These are phyloP conservation scores for Prosapia bicincta DNA, from an alignment of 2,888 invertebrate genomes.

Conservation along the genomic window DNA sequence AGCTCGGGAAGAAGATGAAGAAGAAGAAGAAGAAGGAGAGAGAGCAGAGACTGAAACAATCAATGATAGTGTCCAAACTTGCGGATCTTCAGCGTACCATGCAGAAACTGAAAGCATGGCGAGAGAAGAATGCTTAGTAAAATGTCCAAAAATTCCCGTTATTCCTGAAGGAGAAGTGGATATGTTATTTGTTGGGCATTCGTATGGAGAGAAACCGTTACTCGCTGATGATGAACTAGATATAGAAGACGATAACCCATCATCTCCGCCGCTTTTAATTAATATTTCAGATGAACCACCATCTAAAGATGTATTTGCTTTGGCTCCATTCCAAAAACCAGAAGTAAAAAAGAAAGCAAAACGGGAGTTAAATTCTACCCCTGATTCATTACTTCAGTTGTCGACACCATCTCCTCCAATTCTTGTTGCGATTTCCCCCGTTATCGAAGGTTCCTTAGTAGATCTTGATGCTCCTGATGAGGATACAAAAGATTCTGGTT, in stretches of 20 bases:
- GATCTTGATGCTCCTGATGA: slow-evolving; percentile 30
- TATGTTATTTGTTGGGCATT: slow-evolving; percentile 65
- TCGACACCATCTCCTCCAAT: slow-evolving; percentile 31
- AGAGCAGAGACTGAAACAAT: slow-evolving; percentile 54
- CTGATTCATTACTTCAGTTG: slow-evolving; percentile 23
- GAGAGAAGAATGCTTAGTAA: slow-evolving; percentile 46
- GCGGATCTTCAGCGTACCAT: slow-evolving; percentile 66
- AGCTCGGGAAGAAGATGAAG: slow-evolving; percentile 51
- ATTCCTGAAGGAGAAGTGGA: slow-evolving; percentile 49
- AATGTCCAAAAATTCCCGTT: slow-evolving; percentile 42
- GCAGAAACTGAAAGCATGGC: slow-evolving; percentile 67
- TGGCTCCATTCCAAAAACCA: slow-evolving; percentile 59
- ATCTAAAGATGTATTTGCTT: slow-evolving; percentile 61
- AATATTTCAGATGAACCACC: slow-evolving; percentile 33
- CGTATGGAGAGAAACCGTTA: slow-evolving; percentile 70
- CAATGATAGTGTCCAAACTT: slow-evolving; percentile 61
- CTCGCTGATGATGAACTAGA: slow-evolving; percentile 75
- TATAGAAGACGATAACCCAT: slow-evolving; percentile 47
- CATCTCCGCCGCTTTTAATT: slow-evolving; percentile 30
- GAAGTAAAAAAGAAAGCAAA: slow-evolving; percentile 28
- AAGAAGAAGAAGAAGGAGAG: slow-evolving; percentile 46
- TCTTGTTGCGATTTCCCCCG: slow-evolving; percentile 29
- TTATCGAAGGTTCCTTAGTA: slow-evolving; percentile 32
- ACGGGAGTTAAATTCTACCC: slow-evolving; percentile 20
- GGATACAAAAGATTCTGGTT: slow-evolving; percentile 11